Evolutionary conservation across 2,797 vertebrate genomes (phyloP).

Genomic region (Pogonophryne albipinna): DNA sequence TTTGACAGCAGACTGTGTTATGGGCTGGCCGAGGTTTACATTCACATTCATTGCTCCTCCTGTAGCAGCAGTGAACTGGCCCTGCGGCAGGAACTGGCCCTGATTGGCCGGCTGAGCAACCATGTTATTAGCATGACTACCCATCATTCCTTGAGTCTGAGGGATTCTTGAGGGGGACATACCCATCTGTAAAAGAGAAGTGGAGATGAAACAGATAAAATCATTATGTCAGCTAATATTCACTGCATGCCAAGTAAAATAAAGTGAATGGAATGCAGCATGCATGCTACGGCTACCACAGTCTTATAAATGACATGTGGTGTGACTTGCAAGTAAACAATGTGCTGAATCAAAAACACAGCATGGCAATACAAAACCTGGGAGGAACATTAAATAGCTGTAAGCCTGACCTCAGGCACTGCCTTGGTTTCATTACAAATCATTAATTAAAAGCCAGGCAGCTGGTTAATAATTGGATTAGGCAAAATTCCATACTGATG

Average conservation of each 20-base stretch:
- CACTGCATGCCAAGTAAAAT: constrained; percentile 3
- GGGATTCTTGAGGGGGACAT: constrained; percentile 97
- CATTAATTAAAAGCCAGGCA: constrained; percentile 9
- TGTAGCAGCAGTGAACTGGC: constrained; percentile 87
- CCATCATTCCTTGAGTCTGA: constrained; percentile 93
- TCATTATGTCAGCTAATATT: constrained; percentile 7
- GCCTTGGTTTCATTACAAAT: constrained; percentile 18
- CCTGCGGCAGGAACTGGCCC: constrained; percentile 92
- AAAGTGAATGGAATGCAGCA: constrained; percentile 18
- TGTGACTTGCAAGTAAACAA: constrained; percentile 21
- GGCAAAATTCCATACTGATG: constrained; percentile 11
- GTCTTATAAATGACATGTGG: constrained; percentile 1
- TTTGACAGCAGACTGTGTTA: constrained; percentile 87
- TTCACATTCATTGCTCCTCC: constrained; percentile 90
- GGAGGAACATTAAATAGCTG: constrained; percentile 2
- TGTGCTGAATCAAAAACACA: constrained; percentile 22
- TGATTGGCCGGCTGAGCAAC: constrained; percentile 90
- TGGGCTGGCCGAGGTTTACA: constrained; percentile 89
- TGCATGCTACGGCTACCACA: background rate
- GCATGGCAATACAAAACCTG: constrained; percentile 21
- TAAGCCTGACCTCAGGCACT: background rate
- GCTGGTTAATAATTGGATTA: constrained; percentile 28
- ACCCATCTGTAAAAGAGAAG: constrained; percentile 88
- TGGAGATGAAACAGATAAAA: constrained; percentile 13
- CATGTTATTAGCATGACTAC: constrained; percentile 90